phyloP scores from a whole-genome alignment of 2,113 vertebrate species.

The Plestiodon gilberti region DNA sequence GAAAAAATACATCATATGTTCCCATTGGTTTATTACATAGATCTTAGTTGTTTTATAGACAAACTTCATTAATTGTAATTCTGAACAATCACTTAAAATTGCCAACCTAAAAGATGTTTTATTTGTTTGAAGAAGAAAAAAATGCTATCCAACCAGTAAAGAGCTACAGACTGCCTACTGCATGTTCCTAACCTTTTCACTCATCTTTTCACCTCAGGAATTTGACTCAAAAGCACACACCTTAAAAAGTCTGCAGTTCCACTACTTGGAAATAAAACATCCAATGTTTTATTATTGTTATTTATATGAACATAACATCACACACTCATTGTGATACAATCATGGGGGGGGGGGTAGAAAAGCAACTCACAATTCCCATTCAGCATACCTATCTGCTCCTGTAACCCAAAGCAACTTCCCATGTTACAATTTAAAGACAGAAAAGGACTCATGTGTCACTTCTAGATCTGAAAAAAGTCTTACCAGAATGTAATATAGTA shows the following conservation, averaged over 20 bases:
- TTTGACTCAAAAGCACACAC: conserved; percentile 3
- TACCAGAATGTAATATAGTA: background rate
- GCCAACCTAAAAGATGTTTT: background rate
- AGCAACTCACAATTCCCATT: conserved; percentile 3
- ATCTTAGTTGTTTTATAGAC: conserved; percentile 4
- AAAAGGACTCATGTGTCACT: background rate
- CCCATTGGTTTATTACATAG: background rate
- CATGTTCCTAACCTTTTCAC: conserved; percentile 12
- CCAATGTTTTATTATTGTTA: background rate
- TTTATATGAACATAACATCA: background rate
- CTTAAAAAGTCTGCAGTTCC: accelerated
- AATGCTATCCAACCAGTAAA: background rate
- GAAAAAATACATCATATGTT: conserved; percentile 26
- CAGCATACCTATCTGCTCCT: background rate
- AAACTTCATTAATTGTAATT: background rate
- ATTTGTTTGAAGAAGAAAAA: background rate
- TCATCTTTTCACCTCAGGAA: conserved; percentile 26
- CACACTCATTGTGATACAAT: background rate
- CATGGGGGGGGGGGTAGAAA: background rate
- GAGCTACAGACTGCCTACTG: background rate
- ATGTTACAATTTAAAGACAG: background rate
- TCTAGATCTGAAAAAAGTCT: background rate
- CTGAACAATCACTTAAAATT: background rate
- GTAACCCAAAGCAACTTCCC: background rate
- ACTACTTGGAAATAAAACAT: conserved; percentile 7